Evolutionary conservation across 92 coral and sea anemone species (phyloP), one percentile per base, ranked within the genome.

Genomic region (Parazoanthus darwini): DNA sequence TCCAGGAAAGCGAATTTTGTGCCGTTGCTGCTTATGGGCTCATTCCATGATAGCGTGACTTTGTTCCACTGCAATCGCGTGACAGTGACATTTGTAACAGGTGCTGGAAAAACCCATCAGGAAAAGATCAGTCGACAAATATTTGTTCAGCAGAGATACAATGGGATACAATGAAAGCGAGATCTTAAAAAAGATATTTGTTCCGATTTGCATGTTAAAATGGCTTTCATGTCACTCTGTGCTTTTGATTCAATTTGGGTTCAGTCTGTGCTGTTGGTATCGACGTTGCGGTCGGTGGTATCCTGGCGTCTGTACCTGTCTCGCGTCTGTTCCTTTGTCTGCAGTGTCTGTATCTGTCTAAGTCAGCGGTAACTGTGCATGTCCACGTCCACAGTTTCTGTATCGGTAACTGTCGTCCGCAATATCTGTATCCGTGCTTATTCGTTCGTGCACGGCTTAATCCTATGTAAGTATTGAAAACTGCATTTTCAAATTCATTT

Each of bases 41-140:
- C 92, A 63, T 86, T 54, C 99, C 99, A 97, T 77, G 93, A 82
- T 23, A 95, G 25, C 44, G 51, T 80, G 59, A 92, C 91, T 77
- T 78, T 68, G 46, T 91, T 83, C 98, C 98, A 94, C 67, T 70
- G 84, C 25, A 78, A n/a, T n/a, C 88, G 89, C 26, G 89, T 66
- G 48, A 93, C 82, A 75, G 92, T 79, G 25, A 91, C 87, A 66
- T 93, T 87, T 33, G 54, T 46, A 3, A 91, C 91, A 43, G 94
- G 86, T 1, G 85, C 98, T 93, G 65, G 2, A 37, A 14, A 54
- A 71, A 51, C 6, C 79, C 44, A 6, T 15, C 26, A 68, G 43
- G 38, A 4, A 39, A 23, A 38, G 72, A 67, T 15, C n/a, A 48
- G 22, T 26, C 33, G 33, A 29, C 33, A 29, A 29, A 6, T 15